Base-by-base conservation (phyloP, 2,113 vertebrate species). In the Actinemys pallida region DNA sequence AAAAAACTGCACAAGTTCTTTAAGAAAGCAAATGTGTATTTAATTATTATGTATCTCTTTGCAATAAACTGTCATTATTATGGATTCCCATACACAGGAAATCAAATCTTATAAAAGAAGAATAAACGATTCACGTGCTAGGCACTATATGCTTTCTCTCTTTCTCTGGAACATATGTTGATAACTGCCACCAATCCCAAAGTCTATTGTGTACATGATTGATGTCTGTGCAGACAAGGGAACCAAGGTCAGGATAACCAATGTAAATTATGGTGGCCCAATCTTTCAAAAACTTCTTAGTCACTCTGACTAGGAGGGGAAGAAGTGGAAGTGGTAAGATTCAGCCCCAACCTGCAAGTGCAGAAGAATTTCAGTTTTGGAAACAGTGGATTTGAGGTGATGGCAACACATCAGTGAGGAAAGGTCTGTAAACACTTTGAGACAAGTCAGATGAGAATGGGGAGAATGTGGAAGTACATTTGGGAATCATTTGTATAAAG, bases 11-110 rank as follows among this genome's bases (percentile, higher is more conserved):
- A 83, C 42, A 81, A 89, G 52, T 17, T 31, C 80, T 84, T 79
- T 49, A 53, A 89, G 78, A 86, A 88, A 78, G 65, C n/a, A 25
- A 69, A 93, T 80, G 42, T 76, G 56, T 75, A 53, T 96, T 94
- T 90, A 92, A 96, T 83, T 90, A 92, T 62, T 31, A 90, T 80
- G 62, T 69, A 49, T 84, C 39, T 93, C 92, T 96, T 50, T 88
- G 56, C 81, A 87, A 85, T 53, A 84, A 96, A 83, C 69, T 92
- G 87, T 72, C 88, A 91, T 81, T 78, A 57, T 57, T 92, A 90
- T 2, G 7, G 62, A 81, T 57, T 93, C 84, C 49, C 78, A 94
- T 86, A 88, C 87, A 86, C 56, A 94, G 85, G 93, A 96, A 94
- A 89, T 8, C 9, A 25, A 53, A 53, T 89, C 88, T 65, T 59